Percentiles rank a stretch among this genome's conserved stretches.
These are phyloP conservation scores for Rhagonycha fulva DNA, from an alignment of 2,888 invertebrate species.

Conservation along the genomic window DNA sequence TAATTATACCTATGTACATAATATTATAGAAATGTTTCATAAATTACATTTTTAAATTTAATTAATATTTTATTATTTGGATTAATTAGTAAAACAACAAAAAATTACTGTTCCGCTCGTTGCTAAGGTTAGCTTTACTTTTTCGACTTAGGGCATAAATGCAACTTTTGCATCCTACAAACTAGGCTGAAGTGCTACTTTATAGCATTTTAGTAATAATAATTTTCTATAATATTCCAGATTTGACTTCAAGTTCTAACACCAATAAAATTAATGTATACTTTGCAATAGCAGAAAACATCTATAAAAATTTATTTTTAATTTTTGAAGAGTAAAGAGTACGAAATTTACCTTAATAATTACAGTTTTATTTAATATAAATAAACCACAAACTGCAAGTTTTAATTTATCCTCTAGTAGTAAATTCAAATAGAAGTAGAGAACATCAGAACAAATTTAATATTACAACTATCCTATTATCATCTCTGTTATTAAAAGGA, in stretches of 20 bases:
- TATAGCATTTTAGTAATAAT: no score
- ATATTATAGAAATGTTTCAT: no score
- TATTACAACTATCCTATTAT: not conserved
- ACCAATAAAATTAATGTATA: not conserved
- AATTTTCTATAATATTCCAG: no score
- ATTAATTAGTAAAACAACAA: no score
- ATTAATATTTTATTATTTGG: no score
- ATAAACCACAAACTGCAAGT: not conserved
- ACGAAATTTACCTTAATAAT: not conserved
- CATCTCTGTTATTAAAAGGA: not conserved
- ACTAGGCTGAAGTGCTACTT: no score
- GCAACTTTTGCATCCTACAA: no score
- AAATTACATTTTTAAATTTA: no score
- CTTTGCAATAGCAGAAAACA: not conserved
- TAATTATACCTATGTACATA: no score
- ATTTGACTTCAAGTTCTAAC: not conserved
- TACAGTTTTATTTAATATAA: not conserved
- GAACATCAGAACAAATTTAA: not conserved
- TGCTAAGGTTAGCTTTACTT: no score
- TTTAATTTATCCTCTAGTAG: not conserved
- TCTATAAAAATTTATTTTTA: not conserved
- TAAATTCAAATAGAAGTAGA: not conserved
- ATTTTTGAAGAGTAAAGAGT: not conserved
- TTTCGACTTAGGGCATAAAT: no score
- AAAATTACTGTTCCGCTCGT: no score